These are phyloP conservation scores for Drosophila aff. DNA, from an alignment of 1,140 invertebrate genomes.

Conservation along the genomic window DNA sequence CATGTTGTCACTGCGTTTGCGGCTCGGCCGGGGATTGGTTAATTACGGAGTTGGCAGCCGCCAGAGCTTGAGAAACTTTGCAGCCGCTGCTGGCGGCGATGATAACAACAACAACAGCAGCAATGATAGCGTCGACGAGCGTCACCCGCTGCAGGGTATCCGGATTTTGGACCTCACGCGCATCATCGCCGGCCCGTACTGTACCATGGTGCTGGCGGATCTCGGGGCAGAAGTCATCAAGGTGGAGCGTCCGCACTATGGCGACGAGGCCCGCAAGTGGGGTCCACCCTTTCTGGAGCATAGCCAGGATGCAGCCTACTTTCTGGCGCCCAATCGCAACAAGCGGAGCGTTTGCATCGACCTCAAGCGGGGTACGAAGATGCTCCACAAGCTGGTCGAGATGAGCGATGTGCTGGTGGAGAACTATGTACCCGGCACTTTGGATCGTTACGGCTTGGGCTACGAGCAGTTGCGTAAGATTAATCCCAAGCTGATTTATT, in stretches of 20 bases:
- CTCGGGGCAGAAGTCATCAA: slow-evolving; percentile 98
- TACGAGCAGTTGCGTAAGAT: slow-evolving; percentile 90
- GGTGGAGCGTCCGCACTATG: slow-evolving; percentile 90
- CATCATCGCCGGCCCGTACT: slow-evolving; percentile 94
- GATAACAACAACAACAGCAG: slow-evolving; percentile 8
- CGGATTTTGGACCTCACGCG: slow-evolving; percentile 93
- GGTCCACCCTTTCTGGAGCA: slow-evolving; percentile 94
- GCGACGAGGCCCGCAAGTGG: slow-evolving; percentile 96
- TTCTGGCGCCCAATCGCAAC: slow-evolving; percentile 95
- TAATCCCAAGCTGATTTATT: slow-evolving; percentile 95
- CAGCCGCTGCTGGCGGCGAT: slow-evolving; percentile 34
- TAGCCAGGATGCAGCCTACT: slow-evolving; percentile 93
- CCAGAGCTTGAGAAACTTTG: slow-evolving; percentile 69
- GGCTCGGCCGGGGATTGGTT: slow-evolving; percentile 18
- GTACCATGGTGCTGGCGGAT: slow-evolving; percentile 97
- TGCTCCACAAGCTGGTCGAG: slow-evolving; percentile 90
- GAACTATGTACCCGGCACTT: slow-evolving; percentile 97
- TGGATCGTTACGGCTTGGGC: slow-evolving; percentile 91
- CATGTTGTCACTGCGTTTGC: slow-evolving; percentile 34
- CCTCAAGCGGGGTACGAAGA: slow-evolving; percentile 91
- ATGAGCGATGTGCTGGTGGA: slow-evolving; percentile 96
- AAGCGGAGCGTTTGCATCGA: slow-evolving; percentile 97
- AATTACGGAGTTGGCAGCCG: slow-evolving; percentile 48
- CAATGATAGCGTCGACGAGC: slow-evolving; percentile 33
- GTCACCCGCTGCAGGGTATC: slow-evolving; percentile 86